Conservation (phyloP, 2,888 invertebrate species). For the Lepidochitona cinerea region DNA sequence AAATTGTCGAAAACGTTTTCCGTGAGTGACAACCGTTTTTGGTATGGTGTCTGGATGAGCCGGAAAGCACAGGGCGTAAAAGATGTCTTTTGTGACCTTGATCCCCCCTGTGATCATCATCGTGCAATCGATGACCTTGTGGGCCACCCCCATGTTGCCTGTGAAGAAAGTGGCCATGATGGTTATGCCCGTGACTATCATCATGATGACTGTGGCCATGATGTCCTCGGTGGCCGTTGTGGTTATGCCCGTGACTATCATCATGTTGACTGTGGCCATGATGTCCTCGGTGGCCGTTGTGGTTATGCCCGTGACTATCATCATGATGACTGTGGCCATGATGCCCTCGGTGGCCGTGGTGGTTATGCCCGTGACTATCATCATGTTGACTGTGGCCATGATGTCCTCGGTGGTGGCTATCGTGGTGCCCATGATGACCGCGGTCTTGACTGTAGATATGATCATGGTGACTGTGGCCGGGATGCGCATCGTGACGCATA, state of each 20-base stretch:
- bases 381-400: background rate
- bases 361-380: background rate
- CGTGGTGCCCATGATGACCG: background rate
- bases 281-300: background rate
- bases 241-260: background rate
- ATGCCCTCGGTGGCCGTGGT: background rate
- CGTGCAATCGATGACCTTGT: background rate
- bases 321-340: background rate
- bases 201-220: background rate
- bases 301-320: background rate
- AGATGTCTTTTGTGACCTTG: conserved; percentile 33
- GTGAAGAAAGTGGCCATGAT: background rate
- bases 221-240: background rate
- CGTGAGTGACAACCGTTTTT: background rate
- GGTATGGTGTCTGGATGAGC: background rate
- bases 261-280: background rate
- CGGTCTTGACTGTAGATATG: background rate
- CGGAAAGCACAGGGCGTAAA: background rate
- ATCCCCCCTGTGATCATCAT: conserved; percentile 30
- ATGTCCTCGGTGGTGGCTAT: background rate
- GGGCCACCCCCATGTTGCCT: background rate
- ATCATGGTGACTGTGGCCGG: background rate
- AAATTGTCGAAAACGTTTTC: background rate
- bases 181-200: background rate
- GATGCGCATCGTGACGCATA: background rate